Percentiles rank a stretch among this genome's conserved stretches.
phyloP scores from a whole-genome alignment of 1,140 invertebrate genomes.

The Carcinoscorpius rotundicauda region DNA sequence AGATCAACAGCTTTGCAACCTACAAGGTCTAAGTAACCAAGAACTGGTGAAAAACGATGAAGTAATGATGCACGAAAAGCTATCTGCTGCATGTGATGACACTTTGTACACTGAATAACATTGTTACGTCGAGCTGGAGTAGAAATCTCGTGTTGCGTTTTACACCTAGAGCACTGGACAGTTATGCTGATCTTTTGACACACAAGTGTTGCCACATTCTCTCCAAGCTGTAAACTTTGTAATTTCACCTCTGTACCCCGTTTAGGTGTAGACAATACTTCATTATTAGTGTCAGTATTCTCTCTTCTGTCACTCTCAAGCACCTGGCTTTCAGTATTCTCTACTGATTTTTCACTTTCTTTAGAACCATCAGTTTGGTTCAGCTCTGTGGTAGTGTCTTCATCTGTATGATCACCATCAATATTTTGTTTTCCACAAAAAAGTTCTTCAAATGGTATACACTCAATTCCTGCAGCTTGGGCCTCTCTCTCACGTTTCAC shows the following conservation, averaged over 20 bases:
- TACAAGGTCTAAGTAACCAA: slow-evolving; percentile 33
- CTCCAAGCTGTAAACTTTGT: slow-evolving; percentile 27
- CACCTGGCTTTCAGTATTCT: not conserved
- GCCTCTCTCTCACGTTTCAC: slow-evolving; percentile 9
- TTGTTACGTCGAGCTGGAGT: slow-evolving; percentile 25
- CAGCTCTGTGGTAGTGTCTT: not conserved
- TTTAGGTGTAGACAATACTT: not conserved
- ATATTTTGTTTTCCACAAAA: not conserved
- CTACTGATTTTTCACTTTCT: not conserved
- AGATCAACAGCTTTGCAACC: slow-evolving; percentile 32
- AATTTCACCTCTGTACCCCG: slow-evolving; percentile 30
- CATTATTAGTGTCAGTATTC: not conserved
- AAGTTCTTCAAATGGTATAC: slow-evolving; percentile 2
- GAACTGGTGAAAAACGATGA: slow-evolving; percentile 29
- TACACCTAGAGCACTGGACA: slow-evolving; percentile 32
- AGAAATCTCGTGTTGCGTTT: slow-evolving; percentile 27
- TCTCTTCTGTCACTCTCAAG: no score
- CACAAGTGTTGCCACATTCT: slow-evolving; percentile 27
- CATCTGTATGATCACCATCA: not conserved
- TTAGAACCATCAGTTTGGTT: not conserved
- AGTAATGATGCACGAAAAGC: slow-evolving; percentile 29
- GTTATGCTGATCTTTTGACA: slow-evolving; percentile 25
- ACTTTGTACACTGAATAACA: slow-evolving; percentile 28
- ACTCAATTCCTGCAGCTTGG: slow-evolving; percentile 11
- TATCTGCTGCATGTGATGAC: slow-evolving; percentile 26